Evolutionary conservation across 2,888 invertebrate genomes (phyloP).

Genomic region (Napeogenes sylphis): DNA sequence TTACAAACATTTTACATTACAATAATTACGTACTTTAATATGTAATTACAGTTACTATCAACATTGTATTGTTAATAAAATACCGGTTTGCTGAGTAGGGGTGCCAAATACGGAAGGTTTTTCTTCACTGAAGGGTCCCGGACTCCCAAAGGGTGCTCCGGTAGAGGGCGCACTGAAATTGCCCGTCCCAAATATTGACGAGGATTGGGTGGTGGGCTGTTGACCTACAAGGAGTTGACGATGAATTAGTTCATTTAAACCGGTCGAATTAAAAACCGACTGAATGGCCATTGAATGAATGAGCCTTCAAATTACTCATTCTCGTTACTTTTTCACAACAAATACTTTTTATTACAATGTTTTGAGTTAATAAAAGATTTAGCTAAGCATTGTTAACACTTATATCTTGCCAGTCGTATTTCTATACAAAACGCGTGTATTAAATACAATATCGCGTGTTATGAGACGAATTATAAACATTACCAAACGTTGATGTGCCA

Average conservation of each 20-base stretch:
- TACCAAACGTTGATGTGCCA: slow-evolving; percentile 42
- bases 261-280: background rate
- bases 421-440: too few species aligned
- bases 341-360: too few species aligned
- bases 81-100: slow-evolving; percentile 54
- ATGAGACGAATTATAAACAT: background rate
- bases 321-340: too few species aligned
- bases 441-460: background rate
- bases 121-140: slow-evolving; percentile 44
- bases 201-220: slow-evolving; percentile 55
- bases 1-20: too few species aligned
- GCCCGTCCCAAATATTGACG: slow-evolving; percentile 59
- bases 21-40: too few species aligned
- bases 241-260: background rate
- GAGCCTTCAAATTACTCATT: background rate
- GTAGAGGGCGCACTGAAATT: slow-evolving; percentile 57
- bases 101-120: slow-evolving; percentile 58
- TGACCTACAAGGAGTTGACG: slow-evolving; percentile 44
- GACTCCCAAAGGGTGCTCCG: slow-evolving; percentile 53
- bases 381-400: too few species aligned
- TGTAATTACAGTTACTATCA: too few species aligned
- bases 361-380: too few species aligned
- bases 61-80: background rate
- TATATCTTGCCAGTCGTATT: too few species aligned
- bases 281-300: background rate